Percentiles rank a stretch among this genome's conserved stretches.
These are phyloP conservation scores for Melanotaenia parkinsoni DNA, from an alignment of 2,797 vertebrate genomes.

Conservation along the genomic window DNA sequence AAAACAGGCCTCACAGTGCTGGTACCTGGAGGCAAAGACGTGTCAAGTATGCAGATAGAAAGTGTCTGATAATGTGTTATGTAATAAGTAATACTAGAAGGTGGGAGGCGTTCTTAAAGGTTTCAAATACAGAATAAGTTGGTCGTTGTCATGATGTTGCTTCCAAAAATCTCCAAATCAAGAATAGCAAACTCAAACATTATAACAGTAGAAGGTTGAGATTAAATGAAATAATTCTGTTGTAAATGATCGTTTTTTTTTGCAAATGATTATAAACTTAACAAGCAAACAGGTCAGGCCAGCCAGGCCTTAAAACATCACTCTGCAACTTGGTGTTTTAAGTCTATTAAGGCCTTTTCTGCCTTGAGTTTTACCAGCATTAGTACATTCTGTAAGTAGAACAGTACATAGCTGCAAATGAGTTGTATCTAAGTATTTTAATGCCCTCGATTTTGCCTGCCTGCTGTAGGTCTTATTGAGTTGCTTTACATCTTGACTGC, in stretches of 20 bases:
- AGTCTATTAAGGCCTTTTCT: slow-evolving; percentile 56
- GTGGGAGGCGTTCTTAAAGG: neutral
- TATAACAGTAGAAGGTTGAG: neutral
- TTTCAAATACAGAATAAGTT: too few relatives aligned
- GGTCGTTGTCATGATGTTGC: neutral
- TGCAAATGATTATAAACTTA: neutral
- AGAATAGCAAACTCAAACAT: neutral
- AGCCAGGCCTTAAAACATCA: neutral
- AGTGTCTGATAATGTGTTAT: neutral
- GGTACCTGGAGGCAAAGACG: neutral
- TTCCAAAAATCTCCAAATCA: neutral
- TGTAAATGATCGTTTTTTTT: too few relatives aligned
- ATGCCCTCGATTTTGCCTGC: neutral
- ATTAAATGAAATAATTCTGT: too few relatives aligned
- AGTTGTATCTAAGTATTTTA: neutral
- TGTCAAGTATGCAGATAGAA: neutral
- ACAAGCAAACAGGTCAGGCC: neutral
- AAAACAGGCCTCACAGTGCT: neutral
- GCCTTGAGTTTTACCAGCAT: slow-evolving; percentile 30
- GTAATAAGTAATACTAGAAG: neutral
- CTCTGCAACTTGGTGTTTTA: slow-evolving; percentile 27
- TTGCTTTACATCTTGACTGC: too few relatives aligned
- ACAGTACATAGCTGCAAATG: neutral
- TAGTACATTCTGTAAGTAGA: slow-evolving; percentile 34
- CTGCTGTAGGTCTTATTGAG: neutral